These are phyloP conservation scores for Chionoecetes opilio DNA, from an alignment of 1,140 invertebrate species.

Conservation along the genomic window DNA sequence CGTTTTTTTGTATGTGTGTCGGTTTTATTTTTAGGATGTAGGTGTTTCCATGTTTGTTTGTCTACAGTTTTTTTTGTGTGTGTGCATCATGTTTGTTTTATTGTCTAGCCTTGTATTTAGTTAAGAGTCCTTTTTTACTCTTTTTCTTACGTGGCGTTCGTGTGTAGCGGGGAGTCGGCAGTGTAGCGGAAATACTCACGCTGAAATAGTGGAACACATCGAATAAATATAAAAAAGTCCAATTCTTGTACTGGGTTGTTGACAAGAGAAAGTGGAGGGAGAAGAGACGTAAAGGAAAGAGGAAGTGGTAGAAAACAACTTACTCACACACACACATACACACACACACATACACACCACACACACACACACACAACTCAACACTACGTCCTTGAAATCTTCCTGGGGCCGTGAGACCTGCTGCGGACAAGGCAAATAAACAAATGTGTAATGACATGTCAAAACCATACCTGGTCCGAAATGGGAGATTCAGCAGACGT, in stretches of 20 bases:
- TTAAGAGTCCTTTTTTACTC: not conserved
- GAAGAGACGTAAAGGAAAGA: not conserved
- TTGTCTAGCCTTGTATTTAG: not conserved
- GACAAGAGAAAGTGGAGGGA: slow-evolving; percentile 11
- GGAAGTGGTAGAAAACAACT: not conserved
- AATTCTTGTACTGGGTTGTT: not conserved
- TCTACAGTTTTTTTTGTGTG: not conserved
- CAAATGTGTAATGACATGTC: slow-evolving; percentile 20
- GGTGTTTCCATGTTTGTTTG: not conserved
- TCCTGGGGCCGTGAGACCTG: not conserved
- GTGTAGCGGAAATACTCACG: not conserved
- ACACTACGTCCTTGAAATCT: not conserved
- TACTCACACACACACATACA: no score
- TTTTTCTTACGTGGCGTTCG: not conserved
- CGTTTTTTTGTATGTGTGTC: not conserved
- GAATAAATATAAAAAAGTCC: not conserved
- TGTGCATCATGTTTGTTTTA: not conserved
- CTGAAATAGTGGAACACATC: not conserved
- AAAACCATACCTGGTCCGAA: not conserved
- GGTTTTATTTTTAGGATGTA: not conserved
- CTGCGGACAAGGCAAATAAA: not conserved
- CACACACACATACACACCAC: no score
- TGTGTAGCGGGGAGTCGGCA: not conserved
- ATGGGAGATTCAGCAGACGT: not conserved
- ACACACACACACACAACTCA: no score